Evolutionary conservation across 2,797 vertebrate genomes (phyloP), one percentile per base, ranked within the genome.

Genomic region (Spondyliosoma cantharus): DNA sequence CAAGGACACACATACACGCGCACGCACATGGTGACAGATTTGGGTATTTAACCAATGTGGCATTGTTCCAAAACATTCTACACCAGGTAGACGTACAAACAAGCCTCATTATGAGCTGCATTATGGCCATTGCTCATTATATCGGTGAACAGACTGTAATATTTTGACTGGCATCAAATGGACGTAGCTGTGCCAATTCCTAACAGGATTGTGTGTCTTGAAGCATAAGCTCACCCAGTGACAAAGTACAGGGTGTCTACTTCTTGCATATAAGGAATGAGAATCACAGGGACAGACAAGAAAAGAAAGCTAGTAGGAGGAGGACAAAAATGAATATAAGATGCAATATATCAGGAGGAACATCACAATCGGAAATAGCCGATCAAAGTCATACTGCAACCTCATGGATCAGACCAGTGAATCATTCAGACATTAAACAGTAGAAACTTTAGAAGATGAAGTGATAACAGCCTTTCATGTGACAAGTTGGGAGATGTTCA

Each of bases 161-260:
- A 86, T 92, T 92, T 90, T 90, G 82, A 92, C 84, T 93, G 91
- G 89, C 91, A 91, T 80, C 85, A 83, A 86, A 89, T 83, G 76
- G 74, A 70, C 32, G n/a, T 58, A 53, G 61, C 76, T 69, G 83
- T 92, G 93, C 93, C 93, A 94, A 82, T 65, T 86, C 66, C 85
- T 93, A 94, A 93, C 87, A 91, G 92, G 93, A 95, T 94, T 93
- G 89, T 92, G 93, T 92, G 87, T 89, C 79, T 90, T 94, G 92
- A 93, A 91, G 93, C 92, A 83, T 82, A 92, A 91, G 73, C 84
- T 80, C 85, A 85, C 88, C 88, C 82, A 59, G 87, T 78, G 87
- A 90, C 79, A 80, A 75, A 88, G 88, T 92, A 91, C 88, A 87
- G 84, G 88, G 88, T 89, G 93, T 88, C 78, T 86, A 71, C 83